Conservation (phyloP, 2,113 vertebrate genomes). For the Paramisgurnus dabryanus region DNA sequence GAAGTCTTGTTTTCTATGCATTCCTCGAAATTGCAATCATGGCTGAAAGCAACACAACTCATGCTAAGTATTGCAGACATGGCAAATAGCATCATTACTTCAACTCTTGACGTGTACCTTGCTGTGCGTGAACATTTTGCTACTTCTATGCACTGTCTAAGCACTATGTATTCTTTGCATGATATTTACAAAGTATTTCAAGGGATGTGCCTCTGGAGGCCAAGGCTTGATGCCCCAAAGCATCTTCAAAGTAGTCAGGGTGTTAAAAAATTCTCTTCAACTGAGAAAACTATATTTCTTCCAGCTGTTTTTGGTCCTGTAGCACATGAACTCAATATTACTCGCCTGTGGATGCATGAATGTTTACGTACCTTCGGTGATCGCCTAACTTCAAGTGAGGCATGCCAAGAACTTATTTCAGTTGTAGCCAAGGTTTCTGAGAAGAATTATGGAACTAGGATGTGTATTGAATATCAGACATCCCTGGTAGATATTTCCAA, state of each 20-base stretch:
- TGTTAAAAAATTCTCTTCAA: neutral
- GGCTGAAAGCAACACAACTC: slow-evolving; percentile 71
- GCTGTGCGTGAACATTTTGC: slow-evolving; percentile 66
- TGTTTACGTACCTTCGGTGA: slow-evolving; percentile 81
- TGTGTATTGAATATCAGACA: slow-evolving; percentile 22
- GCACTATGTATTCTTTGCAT: slow-evolving; percentile 75
- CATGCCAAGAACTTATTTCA: slow-evolving; percentile 62
- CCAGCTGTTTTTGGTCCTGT: neutral
- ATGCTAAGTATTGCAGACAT: slow-evolving; percentile 60
- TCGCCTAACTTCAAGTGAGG: slow-evolving; percentile 67
- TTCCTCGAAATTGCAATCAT: slow-evolving; percentile 65
- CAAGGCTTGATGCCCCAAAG: slow-evolving; percentile 28
- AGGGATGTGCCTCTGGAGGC: slow-evolving; percentile 74
- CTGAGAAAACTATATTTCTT: slow-evolving; percentile 3
- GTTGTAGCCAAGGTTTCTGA: slow-evolving; percentile 67
- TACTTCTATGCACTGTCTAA: slow-evolving; percentile 58
- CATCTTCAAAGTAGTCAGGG: neutral
- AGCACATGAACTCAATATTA: slow-evolving; percentile 61
- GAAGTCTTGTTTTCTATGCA: slow-evolving; percentile 75
- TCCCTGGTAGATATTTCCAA: neutral
- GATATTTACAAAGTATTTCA: slow-evolving; percentile 78
- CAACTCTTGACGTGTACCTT: slow-evolving; percentile 73
- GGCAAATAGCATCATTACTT: slow-evolving; percentile 71
- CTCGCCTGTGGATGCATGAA: slow-evolving; percentile 84
- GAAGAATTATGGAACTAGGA: slow-evolving; percentile 57